Evolutionary conservation across 2,888 invertebrate species (phyloP).

Genomic region (Drosophila meridionalis): DNA sequence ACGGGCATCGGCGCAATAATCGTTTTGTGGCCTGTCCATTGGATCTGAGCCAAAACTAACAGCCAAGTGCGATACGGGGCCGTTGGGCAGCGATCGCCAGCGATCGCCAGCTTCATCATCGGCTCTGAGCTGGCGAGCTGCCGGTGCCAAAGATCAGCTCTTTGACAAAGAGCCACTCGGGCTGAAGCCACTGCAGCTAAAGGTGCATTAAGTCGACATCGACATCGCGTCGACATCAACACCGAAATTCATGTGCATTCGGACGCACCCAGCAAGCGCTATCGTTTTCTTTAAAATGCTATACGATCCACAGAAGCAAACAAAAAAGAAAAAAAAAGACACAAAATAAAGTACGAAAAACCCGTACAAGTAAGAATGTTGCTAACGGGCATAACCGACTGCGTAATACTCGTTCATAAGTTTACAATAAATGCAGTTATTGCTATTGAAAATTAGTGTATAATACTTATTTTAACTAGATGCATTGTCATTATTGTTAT

Average conservation of each 20-base stretch:
- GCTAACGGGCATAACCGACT: background rate
- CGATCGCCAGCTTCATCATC: conserved; percentile 21
- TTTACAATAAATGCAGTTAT: background rate
- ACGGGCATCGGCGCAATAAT: conserved; percentile 44
- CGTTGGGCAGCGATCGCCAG: conserved; percentile 7
- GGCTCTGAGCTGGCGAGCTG: conserved; percentile 22
- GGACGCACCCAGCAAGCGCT: conserved; percentile 40
- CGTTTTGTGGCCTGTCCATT: conserved; percentile 36
- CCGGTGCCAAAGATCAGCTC: conserved; percentile 32
- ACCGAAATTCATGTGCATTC: conserved; percentile 32
- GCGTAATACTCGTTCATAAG: background rate
- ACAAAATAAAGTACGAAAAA: background rate
- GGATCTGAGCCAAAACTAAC: conserved; percentile 41
- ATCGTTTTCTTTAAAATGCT: conserved; percentile 26
- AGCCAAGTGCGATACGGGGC: conserved; percentile 34
- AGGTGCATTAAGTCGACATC: conserved; percentile 44
- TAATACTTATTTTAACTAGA: background rate
- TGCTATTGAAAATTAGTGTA: background rate
- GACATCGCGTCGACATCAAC: conserved; percentile 36
- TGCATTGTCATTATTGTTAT: background rate
- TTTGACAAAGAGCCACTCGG: conserved; percentile 46
- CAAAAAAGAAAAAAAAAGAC: background rate
- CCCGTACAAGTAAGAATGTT: background rate
- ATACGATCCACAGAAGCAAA: conserved; percentile 11
- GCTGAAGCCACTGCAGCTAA: conserved; percentile 12